Percentiles rank a stretch among this genome's conserved stretches.
phyloP scores from a whole-genome alignment of 2,888 invertebrate species.

The Xestia xanthographa region DNA sequence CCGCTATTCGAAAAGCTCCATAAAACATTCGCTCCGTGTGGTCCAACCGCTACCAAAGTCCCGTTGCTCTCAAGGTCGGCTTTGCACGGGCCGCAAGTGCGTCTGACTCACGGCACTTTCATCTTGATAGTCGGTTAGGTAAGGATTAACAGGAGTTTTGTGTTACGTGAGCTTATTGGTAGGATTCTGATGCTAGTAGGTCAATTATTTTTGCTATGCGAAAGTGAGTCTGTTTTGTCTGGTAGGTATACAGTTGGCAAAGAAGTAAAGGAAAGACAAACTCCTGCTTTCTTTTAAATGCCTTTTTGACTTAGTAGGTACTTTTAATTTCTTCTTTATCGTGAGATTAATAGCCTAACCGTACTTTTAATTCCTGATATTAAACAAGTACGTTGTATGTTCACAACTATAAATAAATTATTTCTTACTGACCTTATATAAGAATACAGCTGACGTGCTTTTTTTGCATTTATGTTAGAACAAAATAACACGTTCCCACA shows the following conservation, averaged over 20 bases:
- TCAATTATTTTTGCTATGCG: slow-evolving; percentile 21
- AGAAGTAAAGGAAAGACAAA: not conserved
- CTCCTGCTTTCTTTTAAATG: not conserved
- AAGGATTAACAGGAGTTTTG: slow-evolving; percentile 51
- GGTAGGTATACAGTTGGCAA: not conserved
- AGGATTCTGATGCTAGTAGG: slow-evolving; percentile 27
- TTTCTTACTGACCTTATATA: not conserved
- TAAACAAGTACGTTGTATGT: not conserved
- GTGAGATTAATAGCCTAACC: no score
- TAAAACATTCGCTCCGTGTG: slow-evolving; percentile 65
- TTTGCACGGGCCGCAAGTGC: slow-evolving; percentile 48
- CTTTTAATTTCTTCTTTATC: not conserved
- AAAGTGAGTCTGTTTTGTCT: not conserved
- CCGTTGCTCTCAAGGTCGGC: slow-evolving; percentile 74
- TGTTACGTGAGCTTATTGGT: slow-evolving; percentile 37
- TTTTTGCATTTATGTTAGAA: not conserved
- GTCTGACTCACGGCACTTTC: slow-evolving; percentile 78
- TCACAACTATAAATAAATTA: not conserved
- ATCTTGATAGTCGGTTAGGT: slow-evolving; percentile 58
- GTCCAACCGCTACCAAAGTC: slow-evolving; percentile 27
- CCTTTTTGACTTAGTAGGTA: not conserved
- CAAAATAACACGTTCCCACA: not conserved
- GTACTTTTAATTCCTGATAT: not conserved
- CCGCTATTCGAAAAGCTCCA: slow-evolving; percentile 30
- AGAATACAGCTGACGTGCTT: not conserved